A percentile compares a stretch with the other conserved stretches of the same genome.
phyloP scores from a whole-genome alignment of 2,888 invertebrate genomes.

The Scaptomyza flava region DNA sequence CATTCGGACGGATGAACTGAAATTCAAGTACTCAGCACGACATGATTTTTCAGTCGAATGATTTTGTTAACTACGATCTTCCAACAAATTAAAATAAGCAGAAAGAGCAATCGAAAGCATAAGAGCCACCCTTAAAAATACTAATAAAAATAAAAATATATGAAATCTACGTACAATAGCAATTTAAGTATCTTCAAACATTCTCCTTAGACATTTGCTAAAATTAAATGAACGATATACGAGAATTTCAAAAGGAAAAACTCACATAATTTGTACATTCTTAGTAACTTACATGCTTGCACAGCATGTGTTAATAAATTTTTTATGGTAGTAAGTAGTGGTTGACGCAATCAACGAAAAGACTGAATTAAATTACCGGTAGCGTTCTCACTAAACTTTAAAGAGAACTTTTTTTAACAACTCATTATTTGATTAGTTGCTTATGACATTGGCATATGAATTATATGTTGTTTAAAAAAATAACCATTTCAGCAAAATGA shows the following conservation, averaged over 20 bases:
- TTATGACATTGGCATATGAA: too few species aligned
- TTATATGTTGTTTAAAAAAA: too few species aligned
- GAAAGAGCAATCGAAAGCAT: conserved; percentile 66
- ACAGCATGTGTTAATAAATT: background rate
- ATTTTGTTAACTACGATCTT: conserved; percentile 51
- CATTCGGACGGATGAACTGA: conserved; percentile 58
- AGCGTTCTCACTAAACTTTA: background rate
- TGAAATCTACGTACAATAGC: conserved; percentile 38
- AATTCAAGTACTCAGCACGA: conserved; percentile 61
- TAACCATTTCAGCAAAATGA: too few species aligned
- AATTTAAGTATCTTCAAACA: conserved; percentile 40
- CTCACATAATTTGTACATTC: background rate
- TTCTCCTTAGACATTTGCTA: background rate
- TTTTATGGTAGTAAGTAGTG: background rate
- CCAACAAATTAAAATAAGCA: conserved; percentile 58
- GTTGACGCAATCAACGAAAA: background rate
- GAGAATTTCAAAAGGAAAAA: background rate
- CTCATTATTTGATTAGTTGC: too few species aligned
- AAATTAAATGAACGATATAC: background rate
- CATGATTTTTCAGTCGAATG: conserved; percentile 65
- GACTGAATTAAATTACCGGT: background rate
- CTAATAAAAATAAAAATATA: conserved; percentile 25
- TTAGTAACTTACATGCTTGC: background rate
- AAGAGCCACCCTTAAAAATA: conserved; percentile 51
- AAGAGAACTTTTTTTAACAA: too few species aligned